Evolutionary conservation across 2,888 invertebrate species (phyloP).

Genomic region (Morpho achilles): DNA sequence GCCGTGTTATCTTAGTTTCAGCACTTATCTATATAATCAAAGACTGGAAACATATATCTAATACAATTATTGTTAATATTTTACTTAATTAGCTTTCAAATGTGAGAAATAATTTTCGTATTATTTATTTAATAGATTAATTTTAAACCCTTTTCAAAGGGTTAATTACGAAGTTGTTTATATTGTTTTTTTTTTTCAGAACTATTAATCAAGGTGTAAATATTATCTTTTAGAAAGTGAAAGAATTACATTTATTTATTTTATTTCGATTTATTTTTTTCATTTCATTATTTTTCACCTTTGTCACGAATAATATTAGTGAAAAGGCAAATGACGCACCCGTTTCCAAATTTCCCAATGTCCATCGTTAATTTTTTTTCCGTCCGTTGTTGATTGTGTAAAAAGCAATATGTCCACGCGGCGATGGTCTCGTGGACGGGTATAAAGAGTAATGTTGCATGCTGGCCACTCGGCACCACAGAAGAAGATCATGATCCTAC

Average conservation of each 20-base stretch:
- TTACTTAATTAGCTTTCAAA: slow-evolving; percentile 14
- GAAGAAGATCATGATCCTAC: slow-evolving; percentile 96
- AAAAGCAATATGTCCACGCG: slow-evolving; percentile 35
- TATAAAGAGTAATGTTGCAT: slow-evolving; percentile 74
- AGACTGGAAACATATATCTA: slow-evolving; percentile 15
- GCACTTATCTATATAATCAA: slow-evolving; percentile 9
- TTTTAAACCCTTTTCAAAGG: slow-evolving; percentile 1
- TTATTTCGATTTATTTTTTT: slow-evolving; percentile 58
- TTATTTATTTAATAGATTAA: slow-evolving; percentile 8
- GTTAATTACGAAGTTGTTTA: slow-evolving; percentile 18
- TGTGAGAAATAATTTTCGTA: slow-evolving; percentile 11
- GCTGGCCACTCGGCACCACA: slow-evolving; percentile 71
- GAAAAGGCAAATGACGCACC: slow-evolving; percentile 71
- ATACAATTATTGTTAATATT: slow-evolving; percentile 11
- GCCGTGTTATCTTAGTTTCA: slow-evolving; percentile 7
- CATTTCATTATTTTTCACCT: slow-evolving; percentile 40
- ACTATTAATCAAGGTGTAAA: slow-evolving; percentile 64
- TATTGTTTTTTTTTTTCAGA: slow-evolving; percentile 15
- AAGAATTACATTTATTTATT: slow-evolving; percentile 75
- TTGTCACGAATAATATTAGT: slow-evolving; percentile 11
- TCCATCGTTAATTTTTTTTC: slow-evolving; percentile 29
- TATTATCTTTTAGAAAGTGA: slow-evolving; percentile 50
- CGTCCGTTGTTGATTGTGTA: slow-evolving; percentile 20
- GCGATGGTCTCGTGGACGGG: slow-evolving; percentile 41
- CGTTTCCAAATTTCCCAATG: slow-evolving; percentile 33